These are phyloP conservation scores for Allochrocebus solatus DNA, from an alignment of 2,797 vertebrate species.

Conservation along the genomic window DNA sequence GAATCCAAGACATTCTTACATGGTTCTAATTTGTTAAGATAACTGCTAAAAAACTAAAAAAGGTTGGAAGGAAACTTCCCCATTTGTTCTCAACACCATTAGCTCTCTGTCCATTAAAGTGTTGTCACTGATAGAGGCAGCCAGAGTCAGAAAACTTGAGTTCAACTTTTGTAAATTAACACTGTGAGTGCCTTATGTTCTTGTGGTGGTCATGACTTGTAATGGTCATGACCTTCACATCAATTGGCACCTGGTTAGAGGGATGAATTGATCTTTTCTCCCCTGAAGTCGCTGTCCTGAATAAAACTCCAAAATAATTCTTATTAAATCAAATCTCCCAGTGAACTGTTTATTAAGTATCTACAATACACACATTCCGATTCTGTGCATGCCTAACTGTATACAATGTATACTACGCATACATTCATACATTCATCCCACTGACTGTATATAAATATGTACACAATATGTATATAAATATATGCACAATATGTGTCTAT, in stretches of 20 bases:
- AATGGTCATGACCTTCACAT: not conserved
- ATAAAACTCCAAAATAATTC: conserved; percentile 20
- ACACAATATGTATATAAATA: too few relatives aligned
- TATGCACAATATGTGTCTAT: too few relatives aligned
- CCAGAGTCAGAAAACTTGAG: not conserved
- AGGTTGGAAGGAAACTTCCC: conserved; percentile 65
- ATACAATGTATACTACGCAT: too few relatives aligned
- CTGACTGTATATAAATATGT: too few relatives aligned
- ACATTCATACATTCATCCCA: too few relatives aligned
- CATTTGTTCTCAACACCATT: conserved; percentile 68
- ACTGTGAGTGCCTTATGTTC: not conserved
- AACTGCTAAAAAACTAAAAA: conserved; percentile 78
- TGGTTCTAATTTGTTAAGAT: conserved; percentile 75
- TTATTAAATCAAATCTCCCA: not conserved
- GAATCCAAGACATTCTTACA: conserved; percentile 60
- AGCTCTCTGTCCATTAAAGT: conserved; percentile 61
- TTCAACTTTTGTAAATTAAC: not conserved
- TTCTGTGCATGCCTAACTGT: not conserved
- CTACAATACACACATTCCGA: not conserved
- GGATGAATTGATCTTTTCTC: not conserved
- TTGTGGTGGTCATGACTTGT: not conserved
- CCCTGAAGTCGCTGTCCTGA: not conserved
- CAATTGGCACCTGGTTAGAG: not conserved
- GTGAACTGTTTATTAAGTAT: not conserved
- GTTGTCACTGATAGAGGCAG: not conserved